Conservation (phyloP, 2,888 invertebrate genomes). For the Resseliella maxima region DNA sequence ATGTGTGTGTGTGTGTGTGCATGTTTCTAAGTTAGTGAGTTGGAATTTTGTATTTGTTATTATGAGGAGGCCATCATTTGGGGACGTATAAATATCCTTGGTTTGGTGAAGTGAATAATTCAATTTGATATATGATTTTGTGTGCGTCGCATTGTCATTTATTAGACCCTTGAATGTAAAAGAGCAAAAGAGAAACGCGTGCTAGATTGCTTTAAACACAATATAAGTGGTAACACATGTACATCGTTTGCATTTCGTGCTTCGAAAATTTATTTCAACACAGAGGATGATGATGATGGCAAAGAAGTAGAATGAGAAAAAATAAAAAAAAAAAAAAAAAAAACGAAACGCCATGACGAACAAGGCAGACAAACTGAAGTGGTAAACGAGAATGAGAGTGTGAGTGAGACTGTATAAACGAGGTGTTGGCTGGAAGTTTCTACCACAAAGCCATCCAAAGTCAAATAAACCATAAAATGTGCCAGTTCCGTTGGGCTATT, state of each 20-base stretch:
- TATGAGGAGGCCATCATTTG: neutral
- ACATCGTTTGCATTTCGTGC: conserved; percentile 42
- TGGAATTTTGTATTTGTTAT: too few relatives aligned
- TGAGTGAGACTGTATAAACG: neutral
- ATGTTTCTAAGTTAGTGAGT: too few relatives aligned
- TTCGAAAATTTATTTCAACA: neutral
- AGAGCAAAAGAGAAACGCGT: neutral
- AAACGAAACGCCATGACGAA: neutral
- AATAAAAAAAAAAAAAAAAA: neutral
- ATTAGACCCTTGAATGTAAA: neutral
- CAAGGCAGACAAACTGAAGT: neutral
- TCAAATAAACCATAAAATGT: conserved; percentile 46
- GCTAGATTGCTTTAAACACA: neutral
- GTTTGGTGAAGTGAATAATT: conserved; percentile 30
- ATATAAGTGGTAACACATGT: conserved; percentile 27
- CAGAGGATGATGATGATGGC: neutral
- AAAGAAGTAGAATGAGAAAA: neutral
- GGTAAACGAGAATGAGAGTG: too few relatives aligned
- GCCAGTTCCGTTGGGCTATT: neutral
- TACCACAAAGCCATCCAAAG: neutral
- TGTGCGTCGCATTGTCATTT: neutral
- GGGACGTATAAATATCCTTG: neutral
- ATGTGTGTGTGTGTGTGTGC: too few relatives aligned
- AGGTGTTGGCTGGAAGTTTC: neutral
- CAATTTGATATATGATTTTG: conserved; percentile 46